Evolutionary conservation across 2,888 invertebrate species (phyloP).

Genomic region (Gortyna flavago): DNA sequence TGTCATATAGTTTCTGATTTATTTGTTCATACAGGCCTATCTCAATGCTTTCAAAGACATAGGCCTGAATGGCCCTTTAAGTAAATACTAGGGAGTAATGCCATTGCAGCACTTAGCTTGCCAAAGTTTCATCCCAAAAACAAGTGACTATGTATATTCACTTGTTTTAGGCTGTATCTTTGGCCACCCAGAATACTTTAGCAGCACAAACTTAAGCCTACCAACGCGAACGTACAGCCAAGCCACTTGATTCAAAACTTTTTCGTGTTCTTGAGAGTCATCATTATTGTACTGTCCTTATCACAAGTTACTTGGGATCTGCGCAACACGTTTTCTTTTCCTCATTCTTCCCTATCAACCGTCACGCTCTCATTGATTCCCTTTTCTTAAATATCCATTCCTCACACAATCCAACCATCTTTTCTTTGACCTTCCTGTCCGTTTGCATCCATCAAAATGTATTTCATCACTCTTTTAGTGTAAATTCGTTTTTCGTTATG

Average conservation of each 20-base stretch:
- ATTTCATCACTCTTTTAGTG: too few species aligned
- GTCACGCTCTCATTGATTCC: not conserved
- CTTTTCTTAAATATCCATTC: not conserved
- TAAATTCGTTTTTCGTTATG: not conserved
- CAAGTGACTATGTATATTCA: not conserved
- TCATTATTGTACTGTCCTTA: too few species aligned
- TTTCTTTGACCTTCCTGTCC: not conserved
- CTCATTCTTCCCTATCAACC: too few species aligned
- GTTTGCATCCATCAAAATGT: too few species aligned
- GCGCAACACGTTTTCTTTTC: too few species aligned
- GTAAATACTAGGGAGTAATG: not conserved
- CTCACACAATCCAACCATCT: not conserved
- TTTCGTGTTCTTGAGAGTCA: not conserved
- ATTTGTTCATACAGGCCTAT: not conserved
- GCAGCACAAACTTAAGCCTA: not conserved
- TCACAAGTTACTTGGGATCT: too few species aligned
- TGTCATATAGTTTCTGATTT: not conserved
- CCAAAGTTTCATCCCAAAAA: not conserved
- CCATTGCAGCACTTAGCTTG: not conserved
- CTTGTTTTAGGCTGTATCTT: not conserved
- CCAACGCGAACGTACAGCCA: not conserved
- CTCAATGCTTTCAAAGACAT: too few species aligned
- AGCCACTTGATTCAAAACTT: not conserved
- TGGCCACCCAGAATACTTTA: not conserved
- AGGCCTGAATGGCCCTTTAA: not conserved